Conservation (phyloP, 2,888 invertebrate species). For the Drosophila formosana region DNA sequence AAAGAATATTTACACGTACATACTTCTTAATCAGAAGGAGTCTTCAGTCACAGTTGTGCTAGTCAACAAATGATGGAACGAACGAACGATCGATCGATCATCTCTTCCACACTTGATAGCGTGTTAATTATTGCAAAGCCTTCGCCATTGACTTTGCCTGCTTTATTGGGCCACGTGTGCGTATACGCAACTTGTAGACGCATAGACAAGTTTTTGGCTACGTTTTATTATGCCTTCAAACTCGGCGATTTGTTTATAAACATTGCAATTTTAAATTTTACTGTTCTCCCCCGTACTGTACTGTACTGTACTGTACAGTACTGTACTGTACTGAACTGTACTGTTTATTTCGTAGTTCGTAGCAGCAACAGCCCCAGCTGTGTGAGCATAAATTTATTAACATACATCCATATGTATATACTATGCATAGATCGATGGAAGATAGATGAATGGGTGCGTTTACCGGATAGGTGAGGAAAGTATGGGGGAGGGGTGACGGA, state of each 20-base stretch:
- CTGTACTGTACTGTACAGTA: conserved; percentile 3
- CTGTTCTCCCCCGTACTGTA: conserved; percentile 16
- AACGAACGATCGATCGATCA: conserved; percentile 40
- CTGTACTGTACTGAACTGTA: conserved; percentile 38
- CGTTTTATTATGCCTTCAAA: conserved; percentile 67
- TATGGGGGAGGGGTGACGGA: conserved; percentile 19
- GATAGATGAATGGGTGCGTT: conserved; percentile 43
- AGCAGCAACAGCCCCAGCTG: conserved; percentile 53
- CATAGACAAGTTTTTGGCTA: conserved; percentile 35
- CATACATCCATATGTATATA: conserved; percentile 54
- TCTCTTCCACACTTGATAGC: conserved; percentile 41
- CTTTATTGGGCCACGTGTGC: conserved; percentile 76
- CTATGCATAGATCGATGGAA: conserved; percentile 4
- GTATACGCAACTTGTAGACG: conserved; percentile 66
- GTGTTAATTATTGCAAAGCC: conserved; percentile 59
- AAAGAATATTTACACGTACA: conserved; percentile 8
- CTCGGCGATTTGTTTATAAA: conserved; percentile 75
- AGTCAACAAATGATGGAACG: conserved; percentile 4
- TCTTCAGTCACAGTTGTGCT: conserved; percentile 4
- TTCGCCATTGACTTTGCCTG: conserved; percentile 64
- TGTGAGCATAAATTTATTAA: conserved; percentile 78
- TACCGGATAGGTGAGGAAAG: no score
- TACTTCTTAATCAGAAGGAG: conserved; percentile 1
- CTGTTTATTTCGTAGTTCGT: conserved; percentile 51
- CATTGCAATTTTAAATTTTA: conserved; percentile 80